Conservation (phyloP, 2,797 vertebrate genomes). For the Fundulus diaphanus region DNA sequence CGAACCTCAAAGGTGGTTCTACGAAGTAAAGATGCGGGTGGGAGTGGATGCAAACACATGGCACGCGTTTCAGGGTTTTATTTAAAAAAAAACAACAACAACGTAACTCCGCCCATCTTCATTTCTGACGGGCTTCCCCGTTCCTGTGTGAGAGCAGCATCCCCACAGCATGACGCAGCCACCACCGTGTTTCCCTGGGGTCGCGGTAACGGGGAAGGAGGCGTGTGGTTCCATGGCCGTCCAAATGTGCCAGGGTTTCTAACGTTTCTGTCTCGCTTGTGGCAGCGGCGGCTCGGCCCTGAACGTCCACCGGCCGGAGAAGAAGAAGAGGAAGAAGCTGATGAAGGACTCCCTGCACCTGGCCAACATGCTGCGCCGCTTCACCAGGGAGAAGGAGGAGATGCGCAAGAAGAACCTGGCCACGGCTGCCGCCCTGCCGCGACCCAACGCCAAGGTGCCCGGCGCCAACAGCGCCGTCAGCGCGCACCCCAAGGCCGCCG, state of each 20-base stretch:
- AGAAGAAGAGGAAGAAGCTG: constrained; percentile 96
- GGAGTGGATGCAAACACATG: no score
- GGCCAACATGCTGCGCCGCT: constrained; percentile 95
- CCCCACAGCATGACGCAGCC: no score
- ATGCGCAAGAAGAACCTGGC: constrained; percentile 85
- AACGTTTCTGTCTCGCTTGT: background rate
- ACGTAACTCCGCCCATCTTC: no score
- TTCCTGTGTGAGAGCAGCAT: no score
- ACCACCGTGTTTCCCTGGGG: no score
- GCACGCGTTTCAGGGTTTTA: no score
- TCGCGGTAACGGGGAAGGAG: no score
- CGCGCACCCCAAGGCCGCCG: constrained; percentile 72
- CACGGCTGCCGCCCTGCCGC: constrained; percentile 2
- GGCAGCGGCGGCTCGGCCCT: constrained; percentile 86
- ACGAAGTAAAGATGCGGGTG: no score
- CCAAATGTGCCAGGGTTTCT: background rate
- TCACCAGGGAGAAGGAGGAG: constrained; percentile 94
- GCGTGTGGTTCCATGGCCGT: background rate
- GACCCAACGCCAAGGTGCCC: constrained; percentile 70
- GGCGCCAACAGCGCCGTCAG: constrained; percentile 58
- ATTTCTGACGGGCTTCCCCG: no score
- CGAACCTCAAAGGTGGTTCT: no score
- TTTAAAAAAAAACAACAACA: no score
- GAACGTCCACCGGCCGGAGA: constrained; percentile 94
- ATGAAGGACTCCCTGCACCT: constrained; percentile 93